Percentiles rank a stretch among this genome's conserved stretches.
phyloP scores from a whole-genome alignment of 2,113 vertebrate species.

The Setophaga kirtlandii region DNA sequence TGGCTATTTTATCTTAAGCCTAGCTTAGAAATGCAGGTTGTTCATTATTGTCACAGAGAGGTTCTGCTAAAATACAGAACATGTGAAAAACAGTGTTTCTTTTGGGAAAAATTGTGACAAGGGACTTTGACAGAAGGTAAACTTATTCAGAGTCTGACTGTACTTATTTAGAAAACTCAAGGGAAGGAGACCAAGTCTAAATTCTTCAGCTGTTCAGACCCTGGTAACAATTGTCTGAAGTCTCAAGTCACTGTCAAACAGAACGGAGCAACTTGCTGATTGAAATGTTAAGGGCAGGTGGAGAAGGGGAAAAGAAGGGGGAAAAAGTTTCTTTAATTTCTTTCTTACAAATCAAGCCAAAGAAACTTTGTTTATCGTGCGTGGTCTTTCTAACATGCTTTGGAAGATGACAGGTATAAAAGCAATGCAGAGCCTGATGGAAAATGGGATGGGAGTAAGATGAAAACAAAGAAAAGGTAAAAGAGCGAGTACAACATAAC shows the following conservation, averaged over 20 bases:
- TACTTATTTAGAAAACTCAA: not conserved
- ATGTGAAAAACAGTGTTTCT: not conserved
- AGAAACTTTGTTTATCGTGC: not conserved
- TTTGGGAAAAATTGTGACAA: not conserved
- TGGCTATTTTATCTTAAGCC: not conserved
- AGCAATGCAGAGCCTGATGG: not conserved
- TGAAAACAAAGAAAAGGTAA: not conserved
- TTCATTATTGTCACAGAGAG: not conserved
- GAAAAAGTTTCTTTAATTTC: not conserved
- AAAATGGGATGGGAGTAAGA: not conserved
- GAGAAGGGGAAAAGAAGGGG: too few species aligned
- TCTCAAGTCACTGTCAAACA: not conserved
- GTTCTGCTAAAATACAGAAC: not conserved
- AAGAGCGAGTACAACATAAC: not conserved
- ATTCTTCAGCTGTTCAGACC: not conserved
- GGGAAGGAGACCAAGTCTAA: not conserved
- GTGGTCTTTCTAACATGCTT: not conserved
- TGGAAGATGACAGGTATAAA: not conserved
- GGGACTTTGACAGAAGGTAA: not conserved
- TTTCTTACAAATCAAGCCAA: not conserved
- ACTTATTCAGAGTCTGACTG: not conserved
- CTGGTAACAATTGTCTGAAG: not conserved
- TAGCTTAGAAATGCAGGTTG: not conserved
- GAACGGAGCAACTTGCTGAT: not conserved
- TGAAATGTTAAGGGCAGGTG: not conserved